phyloP scores from a whole-genome alignment of 2,113 vertebrate species.

The Deroptyus accipitrinus region DNA sequence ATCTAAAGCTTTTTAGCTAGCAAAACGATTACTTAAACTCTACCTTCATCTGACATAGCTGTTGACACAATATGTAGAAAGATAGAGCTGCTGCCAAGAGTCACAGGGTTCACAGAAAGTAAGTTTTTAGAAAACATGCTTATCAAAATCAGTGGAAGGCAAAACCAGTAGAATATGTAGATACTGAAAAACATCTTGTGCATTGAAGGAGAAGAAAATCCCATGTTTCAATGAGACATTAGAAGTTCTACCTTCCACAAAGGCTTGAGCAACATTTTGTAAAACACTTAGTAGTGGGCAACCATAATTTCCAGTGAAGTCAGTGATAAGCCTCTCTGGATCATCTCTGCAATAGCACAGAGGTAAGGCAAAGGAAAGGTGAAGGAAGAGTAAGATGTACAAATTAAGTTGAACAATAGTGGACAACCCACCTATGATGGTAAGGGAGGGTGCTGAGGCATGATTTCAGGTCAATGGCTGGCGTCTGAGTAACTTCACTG shows the following conservation, averaged over 20 bases:
- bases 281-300: not conserved
- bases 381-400: not conserved
- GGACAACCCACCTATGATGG: not conserved
- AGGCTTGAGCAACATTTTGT: not conserved
- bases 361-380: not conserved
- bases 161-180: not conserved
- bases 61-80: constrained; percentile 14
- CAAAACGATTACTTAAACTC: constrained; percentile 10
- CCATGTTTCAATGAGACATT: not conserved
- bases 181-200: not conserved
- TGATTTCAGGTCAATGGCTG: not conserved
- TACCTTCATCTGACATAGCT: not conserved
- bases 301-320: not conserved
- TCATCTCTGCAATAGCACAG: not conserved
- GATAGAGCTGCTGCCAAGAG: not conserved
- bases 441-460: not conserved
- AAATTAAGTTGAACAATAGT: not conserved
- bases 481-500: not conserved
- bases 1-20: not conserved
- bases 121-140: not conserved
- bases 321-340: not conserved
- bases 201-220: not conserved
- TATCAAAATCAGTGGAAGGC: not conserved
- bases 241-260: not conserved
- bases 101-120: not conserved